phyloP scores from a whole-genome alignment of 2,113 vertebrate species.

The Condylura cristata region DNA sequence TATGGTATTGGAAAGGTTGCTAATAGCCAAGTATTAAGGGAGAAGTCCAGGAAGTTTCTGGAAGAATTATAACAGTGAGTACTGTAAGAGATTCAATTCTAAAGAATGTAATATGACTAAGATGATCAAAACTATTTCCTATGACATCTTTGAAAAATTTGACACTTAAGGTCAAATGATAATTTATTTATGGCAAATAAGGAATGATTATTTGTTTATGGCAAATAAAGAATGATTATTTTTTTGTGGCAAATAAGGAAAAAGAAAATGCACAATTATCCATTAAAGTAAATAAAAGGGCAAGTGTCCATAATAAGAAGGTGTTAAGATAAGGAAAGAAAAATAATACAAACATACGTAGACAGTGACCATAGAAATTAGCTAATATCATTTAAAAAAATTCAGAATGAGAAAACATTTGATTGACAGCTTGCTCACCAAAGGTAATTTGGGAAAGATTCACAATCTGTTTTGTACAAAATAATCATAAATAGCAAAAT shows the following conservation, averaged over 20 bases:
- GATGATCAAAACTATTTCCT: background rate
- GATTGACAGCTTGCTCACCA: background rate
- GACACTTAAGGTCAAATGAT: background rate
- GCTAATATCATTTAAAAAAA: background rate
- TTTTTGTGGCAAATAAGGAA: background rate
- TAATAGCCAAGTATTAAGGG: constrained; percentile 66
- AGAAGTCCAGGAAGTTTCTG: constrained; percentile 62
- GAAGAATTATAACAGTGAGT: constrained; percentile 33
- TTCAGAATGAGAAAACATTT: background rate
- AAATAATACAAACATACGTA: background rate
- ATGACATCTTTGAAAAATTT: background rate
- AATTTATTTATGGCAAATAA: no score
- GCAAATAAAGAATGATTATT: background rate
- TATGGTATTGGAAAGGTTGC: constrained; percentile 72
- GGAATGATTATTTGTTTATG: no score
- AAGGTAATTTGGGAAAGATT: constrained; percentile 27
- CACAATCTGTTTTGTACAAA: constrained; percentile 51
- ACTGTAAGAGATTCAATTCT: background rate
- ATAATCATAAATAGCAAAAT: constrained; percentile 31
- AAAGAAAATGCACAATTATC: background rate
- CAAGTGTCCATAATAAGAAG: background rate
- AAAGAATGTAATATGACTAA: constrained; percentile 31
- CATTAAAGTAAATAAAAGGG: background rate
- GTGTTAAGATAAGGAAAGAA: background rate
- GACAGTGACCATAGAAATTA: background rate